Evolutionary conservation across 2,113 vertebrate species (phyloP).

Genomic region (Centrocercus urophasianus): DNA sequence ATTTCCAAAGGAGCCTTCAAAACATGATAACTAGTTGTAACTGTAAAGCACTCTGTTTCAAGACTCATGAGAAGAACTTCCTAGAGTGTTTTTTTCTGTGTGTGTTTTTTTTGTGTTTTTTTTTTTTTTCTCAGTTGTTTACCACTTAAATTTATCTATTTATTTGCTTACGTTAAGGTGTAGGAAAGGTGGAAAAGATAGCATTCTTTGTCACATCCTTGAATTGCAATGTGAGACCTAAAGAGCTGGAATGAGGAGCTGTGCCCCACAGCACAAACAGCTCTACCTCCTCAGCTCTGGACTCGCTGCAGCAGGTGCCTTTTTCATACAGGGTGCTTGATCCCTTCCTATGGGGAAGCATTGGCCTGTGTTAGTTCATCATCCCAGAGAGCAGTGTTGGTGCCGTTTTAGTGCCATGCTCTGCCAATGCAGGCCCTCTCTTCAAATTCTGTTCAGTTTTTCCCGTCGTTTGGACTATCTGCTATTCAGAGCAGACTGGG

Average conservation of each 20-base stretch:
- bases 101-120: too few species aligned
- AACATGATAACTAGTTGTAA: not conserved
- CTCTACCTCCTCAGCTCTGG: not conserved
- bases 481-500: not conserved
- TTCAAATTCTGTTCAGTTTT: not conserved
- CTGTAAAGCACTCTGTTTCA: not conserved
- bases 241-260: rapidly evolving
- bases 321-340: rapidly evolving
- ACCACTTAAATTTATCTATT: not conserved
- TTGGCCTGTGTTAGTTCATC: not conserved
- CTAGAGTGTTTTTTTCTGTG: not conserved
- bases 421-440: not conserved
- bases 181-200: not conserved
- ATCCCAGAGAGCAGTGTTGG: not conserved
- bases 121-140: not conserved
- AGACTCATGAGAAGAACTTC: not conserved
- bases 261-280: not conserved
- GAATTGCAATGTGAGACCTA: not conserved
- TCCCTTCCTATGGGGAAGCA: not conserved
- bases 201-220: not conserved
- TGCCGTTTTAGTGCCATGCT: not conserved
- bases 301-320: not conserved
- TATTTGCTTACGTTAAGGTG: not conserved
- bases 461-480: not conserved
- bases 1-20: not conserved